Percentiles rank a stretch among this genome's conserved stretches.
Conservation (phyloP, 92 coral and sea anemone species). For the Zoanthus gigantus region DNA sequence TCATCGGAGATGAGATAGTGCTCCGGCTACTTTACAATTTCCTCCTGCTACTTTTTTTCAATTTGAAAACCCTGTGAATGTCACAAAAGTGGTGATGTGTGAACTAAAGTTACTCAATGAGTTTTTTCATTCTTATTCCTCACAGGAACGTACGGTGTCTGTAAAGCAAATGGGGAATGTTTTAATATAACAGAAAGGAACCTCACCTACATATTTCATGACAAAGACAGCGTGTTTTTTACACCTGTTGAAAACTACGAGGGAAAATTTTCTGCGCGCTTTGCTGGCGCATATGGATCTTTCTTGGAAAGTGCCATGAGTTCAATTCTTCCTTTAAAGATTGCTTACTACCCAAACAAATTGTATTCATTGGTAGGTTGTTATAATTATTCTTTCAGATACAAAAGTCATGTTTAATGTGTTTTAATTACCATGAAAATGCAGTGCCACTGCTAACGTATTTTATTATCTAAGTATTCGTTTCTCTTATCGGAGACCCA, state of each 20-base stretch:
- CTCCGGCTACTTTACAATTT: no score
- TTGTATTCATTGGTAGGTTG: conserved; percentile 6
- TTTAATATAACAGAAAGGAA: conserved; percentile 12
- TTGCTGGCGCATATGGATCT: conserved; percentile 28
- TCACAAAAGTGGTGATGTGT: no score
- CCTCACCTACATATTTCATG: conserved; percentile 2
- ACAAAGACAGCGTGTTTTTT: conserved; percentile 14
- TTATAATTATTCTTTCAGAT: background rate
- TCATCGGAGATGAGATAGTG: no score
- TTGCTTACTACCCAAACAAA: background rate
- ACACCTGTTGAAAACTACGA: conserved; percentile 8
- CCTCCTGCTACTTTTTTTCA: no score
- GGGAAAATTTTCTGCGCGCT: conserved; percentile 5
- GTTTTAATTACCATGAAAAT: no score
- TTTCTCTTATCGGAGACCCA: background rate
- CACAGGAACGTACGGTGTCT: conserved; percentile 3
- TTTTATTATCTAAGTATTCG: no score
- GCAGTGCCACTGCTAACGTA: no score
- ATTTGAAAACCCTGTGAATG: no score
- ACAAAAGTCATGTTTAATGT: no score
- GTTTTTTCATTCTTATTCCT: background rate
- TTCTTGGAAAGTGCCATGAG: background rate
- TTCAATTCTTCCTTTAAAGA: conserved; percentile 22
- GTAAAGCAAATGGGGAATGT: conserved; percentile 25
- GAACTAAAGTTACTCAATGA: no score